Percentiles rank a stretch among this genome's conserved stretches.
Evolutionary conservation across 2,888 invertebrate species (phyloP).

Genomic region (Machimus rusticus): DNA sequence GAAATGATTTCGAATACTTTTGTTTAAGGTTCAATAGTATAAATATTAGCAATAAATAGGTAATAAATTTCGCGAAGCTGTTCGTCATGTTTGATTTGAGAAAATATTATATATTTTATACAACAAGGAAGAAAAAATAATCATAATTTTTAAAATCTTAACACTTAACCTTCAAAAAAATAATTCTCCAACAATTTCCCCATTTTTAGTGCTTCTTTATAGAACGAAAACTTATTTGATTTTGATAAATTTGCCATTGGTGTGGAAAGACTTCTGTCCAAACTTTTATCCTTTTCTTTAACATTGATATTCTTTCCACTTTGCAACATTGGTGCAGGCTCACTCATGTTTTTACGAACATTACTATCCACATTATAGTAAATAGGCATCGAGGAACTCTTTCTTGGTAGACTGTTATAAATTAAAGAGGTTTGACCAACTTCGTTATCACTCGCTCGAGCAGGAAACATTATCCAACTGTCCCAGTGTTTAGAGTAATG

Average conservation of each 20-base stretch:
- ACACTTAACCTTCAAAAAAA: background rate
- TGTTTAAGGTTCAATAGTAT: too few relatives aligned
- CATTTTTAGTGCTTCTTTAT: background rate
- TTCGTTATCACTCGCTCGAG: background rate
- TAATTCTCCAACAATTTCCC: background rate
- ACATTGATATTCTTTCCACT: background rate
- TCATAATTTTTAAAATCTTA: background rate
- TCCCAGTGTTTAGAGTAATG: background rate
- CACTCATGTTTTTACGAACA: background rate
- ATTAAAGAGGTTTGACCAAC: background rate
- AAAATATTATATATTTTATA: too few relatives aligned
- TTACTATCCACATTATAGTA: background rate
- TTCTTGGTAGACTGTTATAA: background rate
- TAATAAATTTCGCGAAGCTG: too few relatives aligned
- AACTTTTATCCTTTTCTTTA: background rate
- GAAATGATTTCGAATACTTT: too few relatives aligned
- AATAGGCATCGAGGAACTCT: background rate
- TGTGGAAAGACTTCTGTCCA: background rate
- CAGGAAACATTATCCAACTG: conserved; percentile 26
- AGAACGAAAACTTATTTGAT: background rate
- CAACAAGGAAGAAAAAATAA: background rate
- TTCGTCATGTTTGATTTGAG: too few relatives aligned
- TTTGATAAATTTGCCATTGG: background rate
- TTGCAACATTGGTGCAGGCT: background rate
- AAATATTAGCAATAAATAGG: too few relatives aligned